phyloP scores from a whole-genome alignment of 2,888 invertebrate species.

The Cephus pygmeus region DNA sequence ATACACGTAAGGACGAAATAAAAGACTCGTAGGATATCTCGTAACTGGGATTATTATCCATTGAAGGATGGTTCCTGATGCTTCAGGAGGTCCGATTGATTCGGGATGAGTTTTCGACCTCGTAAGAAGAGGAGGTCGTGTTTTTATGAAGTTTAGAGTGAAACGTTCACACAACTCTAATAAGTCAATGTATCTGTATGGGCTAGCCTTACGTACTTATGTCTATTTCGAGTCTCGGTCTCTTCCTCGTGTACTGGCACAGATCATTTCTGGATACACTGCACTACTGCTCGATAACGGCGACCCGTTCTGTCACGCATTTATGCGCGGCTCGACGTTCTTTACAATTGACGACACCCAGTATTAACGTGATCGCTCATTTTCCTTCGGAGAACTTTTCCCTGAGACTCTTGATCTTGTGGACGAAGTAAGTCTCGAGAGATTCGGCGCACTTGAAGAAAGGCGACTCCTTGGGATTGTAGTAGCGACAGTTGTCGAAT shows the following conservation, averaged over 20 bases:
- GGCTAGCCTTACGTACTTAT: constrained; percentile 42
- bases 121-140: neutral
- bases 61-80: neutral
- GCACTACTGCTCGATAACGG: constrained; percentile 6
- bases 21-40: neutral
- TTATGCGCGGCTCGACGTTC: neutral
- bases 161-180: constrained; percentile 49
- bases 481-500: constrained; percentile 98
- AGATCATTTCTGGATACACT: constrained; percentile 24
- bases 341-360: neutral
- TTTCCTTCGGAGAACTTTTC: constrained; percentile 80
- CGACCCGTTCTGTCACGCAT: neutral
- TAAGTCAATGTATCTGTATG: constrained; percentile 47
- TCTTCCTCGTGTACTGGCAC: constrained; percentile 42
- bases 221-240: constrained; percentile 36
- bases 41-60: neutral
- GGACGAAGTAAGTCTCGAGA: constrained; percentile 94
- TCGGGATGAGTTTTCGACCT: neutral
- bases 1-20: neutral
- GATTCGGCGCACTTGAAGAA: constrained; percentile 97
- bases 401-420: constrained; percentile 89
- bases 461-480: constrained; percentile 94
- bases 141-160: neutral
- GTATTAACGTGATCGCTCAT: constrained; percentile 33
- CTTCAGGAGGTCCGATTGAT: neutral